Evolutionary conservation across 1,140 invertebrate genomes (phyloP).

Genomic region (Paraescarpia echinospica): DNA sequence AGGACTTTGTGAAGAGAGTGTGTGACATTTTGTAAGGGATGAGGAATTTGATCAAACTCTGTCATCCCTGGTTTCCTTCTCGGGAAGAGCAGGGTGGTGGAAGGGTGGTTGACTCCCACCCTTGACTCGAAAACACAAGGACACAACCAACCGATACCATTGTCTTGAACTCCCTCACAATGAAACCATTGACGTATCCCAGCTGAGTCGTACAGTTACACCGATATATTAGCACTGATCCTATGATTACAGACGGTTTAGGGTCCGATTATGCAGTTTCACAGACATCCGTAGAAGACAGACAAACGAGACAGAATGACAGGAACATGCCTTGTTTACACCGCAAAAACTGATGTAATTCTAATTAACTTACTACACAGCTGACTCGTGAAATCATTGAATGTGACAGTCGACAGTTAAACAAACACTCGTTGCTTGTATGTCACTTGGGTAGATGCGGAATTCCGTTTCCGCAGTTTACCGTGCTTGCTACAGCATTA

Average conservation of each 20-base stretch:
- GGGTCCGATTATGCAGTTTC: neutral
- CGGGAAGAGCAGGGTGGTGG: neutral
- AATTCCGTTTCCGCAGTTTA: neutral
- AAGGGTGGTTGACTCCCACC: neutral
- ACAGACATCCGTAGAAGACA: neutral
- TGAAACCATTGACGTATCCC: neutral
- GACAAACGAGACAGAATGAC: neutral
- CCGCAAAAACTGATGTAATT: neutral
- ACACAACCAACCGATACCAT: neutral
- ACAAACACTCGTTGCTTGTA: neutral
- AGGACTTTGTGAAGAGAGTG: too few species aligned
- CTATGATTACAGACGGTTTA: neutral
- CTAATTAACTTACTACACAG: too few species aligned
- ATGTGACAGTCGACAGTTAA: neutral
- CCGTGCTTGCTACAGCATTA: neutral
- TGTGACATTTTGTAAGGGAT: too few species aligned
- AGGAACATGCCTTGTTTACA: neutral
- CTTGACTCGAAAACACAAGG: neutral
- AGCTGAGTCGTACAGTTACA: neutral
- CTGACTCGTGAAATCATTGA: neutral
- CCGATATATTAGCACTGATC: neutral
- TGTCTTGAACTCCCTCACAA: neutral
- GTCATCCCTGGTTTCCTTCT: too few species aligned
- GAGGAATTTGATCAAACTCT: too few species aligned
- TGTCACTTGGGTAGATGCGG: neutral